Conservation (phyloP, 2,888 invertebrate species). For the Coelogynopora nodosa region DNA sequence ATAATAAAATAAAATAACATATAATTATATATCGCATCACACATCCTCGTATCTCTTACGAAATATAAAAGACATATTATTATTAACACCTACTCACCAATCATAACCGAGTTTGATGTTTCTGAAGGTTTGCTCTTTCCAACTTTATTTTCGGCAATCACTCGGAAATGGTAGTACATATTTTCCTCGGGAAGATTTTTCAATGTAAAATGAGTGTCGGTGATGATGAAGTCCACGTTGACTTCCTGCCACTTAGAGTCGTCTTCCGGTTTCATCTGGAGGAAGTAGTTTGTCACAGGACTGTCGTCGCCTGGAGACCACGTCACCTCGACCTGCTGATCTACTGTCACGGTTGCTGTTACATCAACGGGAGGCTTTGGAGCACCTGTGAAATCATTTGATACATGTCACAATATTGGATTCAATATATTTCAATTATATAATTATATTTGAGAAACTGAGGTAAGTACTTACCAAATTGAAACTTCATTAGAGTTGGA, state of each 20-base stretch:
- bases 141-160: slow-evolving; percentile 51
- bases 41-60: too few relatives aligned
- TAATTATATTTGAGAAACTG: neutral
- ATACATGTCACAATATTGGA: too few relatives aligned
- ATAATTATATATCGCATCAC: too few relatives aligned
- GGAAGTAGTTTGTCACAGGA: slow-evolving; percentile 47
- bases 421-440: too few relatives aligned
- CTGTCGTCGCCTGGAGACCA: slow-evolving; percentile 48
- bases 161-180: slow-evolving; percentile 51
- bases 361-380: slow-evolving; percentile 34
- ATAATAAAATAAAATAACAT: too few relatives aligned
- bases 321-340: slow-evolving; percentile 41
- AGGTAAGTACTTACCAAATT: neutral
- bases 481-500: slow-evolving; percentile 35
- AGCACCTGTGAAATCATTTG: neutral
- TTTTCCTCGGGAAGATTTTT: slow-evolving; percentile 53
- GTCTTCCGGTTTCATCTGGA: slow-evolving; percentile 46
- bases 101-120: slow-evolving; percentile 52
- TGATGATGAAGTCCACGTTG: slow-evolving; percentile 66
- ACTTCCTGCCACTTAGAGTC: slow-evolving; percentile 66
- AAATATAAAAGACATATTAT: too few relatives aligned
- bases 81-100: slow-evolving; percentile 25
- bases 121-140: slow-evolving; percentile 53
- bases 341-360: neutral
- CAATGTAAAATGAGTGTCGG: slow-evolving; percentile 44